Conservation (phyloP, 2,797 vertebrate genomes). For the Thripadectes ignobilis region DNA sequence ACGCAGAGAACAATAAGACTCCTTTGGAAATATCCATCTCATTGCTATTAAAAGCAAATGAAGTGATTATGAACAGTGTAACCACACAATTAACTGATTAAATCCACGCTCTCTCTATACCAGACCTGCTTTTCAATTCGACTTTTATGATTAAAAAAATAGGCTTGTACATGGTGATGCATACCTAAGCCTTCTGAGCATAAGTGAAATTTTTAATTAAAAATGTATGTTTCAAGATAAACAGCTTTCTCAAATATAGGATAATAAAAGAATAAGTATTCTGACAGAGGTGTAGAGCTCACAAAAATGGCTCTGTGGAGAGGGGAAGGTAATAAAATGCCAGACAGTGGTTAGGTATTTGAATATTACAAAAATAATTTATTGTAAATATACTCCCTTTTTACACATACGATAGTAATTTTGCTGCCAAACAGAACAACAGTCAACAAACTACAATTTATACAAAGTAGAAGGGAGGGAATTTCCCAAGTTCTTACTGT, state of each 20-base stretch:
- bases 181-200: slow-evolving; percentile 26
- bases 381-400: neutral
- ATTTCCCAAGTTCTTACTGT: neutral
- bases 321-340: neutral
- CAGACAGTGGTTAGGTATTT: neutral
- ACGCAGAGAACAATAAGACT: slow-evolving; percentile 23
- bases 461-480: neutral
- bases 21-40: slow-evolving; percentile 54
- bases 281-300: neutral
- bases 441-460: neutral
- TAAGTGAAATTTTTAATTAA: slow-evolving; percentile 54
- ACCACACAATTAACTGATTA: slow-evolving; percentile 62
- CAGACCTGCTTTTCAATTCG: neutral
- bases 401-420: neutral
- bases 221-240: slow-evolving; percentile 43
- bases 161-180: neutral
- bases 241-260: neutral
- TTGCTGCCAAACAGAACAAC: neutral
- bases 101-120: slow-evolving; percentile 7
- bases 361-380: neutral
- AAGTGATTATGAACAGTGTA: slow-evolving; percentile 51
- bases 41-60: slow-evolving; percentile 63
- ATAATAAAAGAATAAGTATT: slow-evolving; percentile 21
- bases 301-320: neutral
- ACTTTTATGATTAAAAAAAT: slow-evolving; percentile 36